Conservation (phyloP, 2,888 invertebrate species). For the Hololepta plana region DNA sequence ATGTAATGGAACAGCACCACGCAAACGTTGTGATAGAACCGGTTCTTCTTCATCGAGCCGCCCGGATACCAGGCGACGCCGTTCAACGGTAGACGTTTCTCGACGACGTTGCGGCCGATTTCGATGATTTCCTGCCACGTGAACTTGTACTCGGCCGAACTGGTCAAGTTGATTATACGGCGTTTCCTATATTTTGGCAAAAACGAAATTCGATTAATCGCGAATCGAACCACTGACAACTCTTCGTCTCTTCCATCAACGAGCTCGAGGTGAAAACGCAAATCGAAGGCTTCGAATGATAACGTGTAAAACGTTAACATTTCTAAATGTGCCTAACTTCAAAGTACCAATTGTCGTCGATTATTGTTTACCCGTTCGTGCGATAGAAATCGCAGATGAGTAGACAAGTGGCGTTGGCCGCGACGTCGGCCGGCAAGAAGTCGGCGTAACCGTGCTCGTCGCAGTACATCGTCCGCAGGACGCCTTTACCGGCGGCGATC, state of each 20-base stretch:
- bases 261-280: no score
- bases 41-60: conserved; percentile 69
- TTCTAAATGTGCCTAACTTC: conserved; percentile 1
- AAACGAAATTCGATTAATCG: not conserved
- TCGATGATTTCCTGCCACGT: conserved; percentile 83
- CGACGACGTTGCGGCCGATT: conserved; percentile 57
- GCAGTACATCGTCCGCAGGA: conserved; percentile 77
- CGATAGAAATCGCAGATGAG: no score
- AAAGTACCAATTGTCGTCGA: not conserved
- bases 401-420: conserved; percentile 71
- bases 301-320: no score
- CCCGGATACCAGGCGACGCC: conserved; percentile 72
- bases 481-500: conserved; percentile 72
- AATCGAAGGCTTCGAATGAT: no score
- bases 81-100: conserved; percentile 67
- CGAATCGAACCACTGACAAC: no score
- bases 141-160: conserved; percentile 60
- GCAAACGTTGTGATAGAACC: conserved; percentile 62
- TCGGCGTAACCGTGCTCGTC: conserved; percentile 61
- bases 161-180: conserved; percentile 55
- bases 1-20: conserved; percentile 76
- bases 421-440: conserved; percentile 63
- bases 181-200: conserved; percentile 29
- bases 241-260: no score
- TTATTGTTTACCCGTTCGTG: conserved; percentile 28